Percentiles rank a stretch among this genome's conserved stretches.
These are phyloP conservation scores for Asbolus verrucosus DNA, from an alignment of 1,140 invertebrate species.

Conservation along the genomic window DNA sequence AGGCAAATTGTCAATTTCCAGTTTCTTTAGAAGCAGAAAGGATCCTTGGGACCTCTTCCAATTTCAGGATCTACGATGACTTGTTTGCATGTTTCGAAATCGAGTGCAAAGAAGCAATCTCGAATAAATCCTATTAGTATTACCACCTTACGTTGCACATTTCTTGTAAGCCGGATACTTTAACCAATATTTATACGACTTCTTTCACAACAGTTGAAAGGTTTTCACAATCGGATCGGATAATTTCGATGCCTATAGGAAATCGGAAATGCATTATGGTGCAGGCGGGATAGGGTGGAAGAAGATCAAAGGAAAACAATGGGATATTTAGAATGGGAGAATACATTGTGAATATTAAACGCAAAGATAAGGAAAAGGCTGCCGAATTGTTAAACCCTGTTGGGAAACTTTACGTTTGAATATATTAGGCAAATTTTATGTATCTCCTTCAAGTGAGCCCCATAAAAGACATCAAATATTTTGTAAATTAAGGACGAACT, in stretches of 20 bases:
- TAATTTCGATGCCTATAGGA: too few species aligned
- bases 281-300: constrained; percentile 3
- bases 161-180: constrained; percentile 9
- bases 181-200: constrained; percentile 19
- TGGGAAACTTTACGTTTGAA: constrained; percentile 36
- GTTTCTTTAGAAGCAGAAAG: constrained; percentile 9
- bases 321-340: constrained; percentile 18
- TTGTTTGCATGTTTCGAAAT: constrained; percentile 27
- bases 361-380: constrained; percentile 10
- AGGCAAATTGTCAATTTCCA: constrained; percentile 29
- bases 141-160: constrained; percentile 19
- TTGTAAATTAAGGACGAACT: constrained; percentile 23
- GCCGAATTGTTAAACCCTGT: constrained; percentile 17
- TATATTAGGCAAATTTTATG: constrained; percentile 35
- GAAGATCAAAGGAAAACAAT: constrained; percentile 14
- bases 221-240: not conserved
- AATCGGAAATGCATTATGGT: constrained; percentile 12
- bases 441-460: not conserved
- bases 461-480: constrained; percentile 25
- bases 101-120: constrained; percentile 8
- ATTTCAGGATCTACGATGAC: not conserved
- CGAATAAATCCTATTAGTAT: constrained; percentile 12
- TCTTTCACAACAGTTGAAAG: constrained; percentile 5
- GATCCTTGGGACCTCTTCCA: not conserved
- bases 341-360: constrained; percentile 29